Base-by-base conservation (phyloP, 2,888 invertebrate species). In the Mechanitis messenoides region DNA sequence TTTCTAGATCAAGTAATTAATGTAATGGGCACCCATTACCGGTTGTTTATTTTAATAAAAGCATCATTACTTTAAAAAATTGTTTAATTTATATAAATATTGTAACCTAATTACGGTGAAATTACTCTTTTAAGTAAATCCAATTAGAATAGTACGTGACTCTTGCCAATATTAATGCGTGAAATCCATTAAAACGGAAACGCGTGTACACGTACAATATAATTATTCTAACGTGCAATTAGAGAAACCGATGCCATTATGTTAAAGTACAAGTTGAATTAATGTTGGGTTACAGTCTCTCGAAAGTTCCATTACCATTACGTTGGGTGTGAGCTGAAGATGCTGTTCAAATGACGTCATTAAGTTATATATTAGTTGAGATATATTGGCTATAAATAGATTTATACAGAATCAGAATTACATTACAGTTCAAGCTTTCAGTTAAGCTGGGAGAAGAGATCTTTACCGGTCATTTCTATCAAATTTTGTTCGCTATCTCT, bases 261-360 rank as follows among this genome's bases (percentile, higher is more conserved):
- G 76, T 74, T 79, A 77, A 84, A 84, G 87, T 86, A 84, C 85
- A 81, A 84, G 85, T 87, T 81, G 78, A 87, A 89, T 89, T 90
- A 88, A 88, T 87, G 87, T 81, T 68, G 80, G 88, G 85, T 86
- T 85, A 84, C 79, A 86, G 84, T 87, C 86, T 86, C 85, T 88
- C 80, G 84, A 84, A 87, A 85, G 83, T 87, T 87, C 88, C 88
- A 89, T 90, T 90, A 87, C 87, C 87, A 82, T 89, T 87, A 87
- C 78, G 81, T 79, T 76, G 80, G 74, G 78, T 79, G 47, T 62
- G 47, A 38, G 54, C 35, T 35, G 20, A 54, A 33, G 33, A 54
- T 54, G 38, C 54, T 54, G 54, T 20, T 38, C 12, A 54, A 33
- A 35, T 35, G 35, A 5, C 12, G 12, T 20, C 20, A 38, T 54